A percentile compares a stretch with the other conserved stretches of the same genome.
Conservation (phyloP, 2,888 invertebrate species). For the Pedicia rivosa region DNA sequence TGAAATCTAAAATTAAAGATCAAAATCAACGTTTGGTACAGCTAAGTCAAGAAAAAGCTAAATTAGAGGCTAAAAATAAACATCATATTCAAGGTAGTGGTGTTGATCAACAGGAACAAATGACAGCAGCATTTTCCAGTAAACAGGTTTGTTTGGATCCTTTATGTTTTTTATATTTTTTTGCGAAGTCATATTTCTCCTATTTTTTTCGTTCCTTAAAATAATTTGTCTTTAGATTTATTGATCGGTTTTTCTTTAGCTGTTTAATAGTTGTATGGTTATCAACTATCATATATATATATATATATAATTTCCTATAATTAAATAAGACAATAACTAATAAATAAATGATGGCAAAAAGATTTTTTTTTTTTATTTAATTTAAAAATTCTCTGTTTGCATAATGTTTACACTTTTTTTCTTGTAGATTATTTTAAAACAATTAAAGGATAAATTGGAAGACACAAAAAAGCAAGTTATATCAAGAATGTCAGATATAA, state of each 20-base stretch:
- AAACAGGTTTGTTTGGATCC: conserved; percentile 33
- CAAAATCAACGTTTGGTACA: conserved; percentile 66
- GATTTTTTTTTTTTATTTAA: not conserved
- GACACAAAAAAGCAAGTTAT: conserved; percentile 65
- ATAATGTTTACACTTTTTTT: too few species aligned
- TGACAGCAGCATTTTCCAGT: conserved; percentile 44
- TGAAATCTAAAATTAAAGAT: conserved; percentile 69
- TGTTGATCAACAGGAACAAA: conserved; percentile 35
- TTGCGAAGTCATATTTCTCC: too few species aligned
- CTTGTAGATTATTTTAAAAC: conserved; percentile 50
- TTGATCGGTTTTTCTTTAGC: too few species aligned
- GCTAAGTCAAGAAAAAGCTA: conserved; percentile 68
- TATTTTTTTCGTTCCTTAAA: too few species aligned
- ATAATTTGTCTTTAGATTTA: too few species aligned
- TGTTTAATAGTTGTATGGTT: too few species aligned
- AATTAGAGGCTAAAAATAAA: conserved; percentile 51
- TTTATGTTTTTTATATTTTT: too few species aligned
- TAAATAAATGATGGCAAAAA: too few species aligned
- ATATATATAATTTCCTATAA: too few species aligned
- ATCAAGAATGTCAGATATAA: conserved; percentile 62
- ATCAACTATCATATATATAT: too few species aligned
- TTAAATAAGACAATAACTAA: not conserved
- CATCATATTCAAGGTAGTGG: conserved; percentile 28
- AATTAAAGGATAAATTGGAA: conserved; percentile 51
- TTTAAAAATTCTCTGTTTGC: not conserved